Evolutionary conservation across 2,888 invertebrate species (phyloP).

Genomic region (Tridacna gigas): DNA sequence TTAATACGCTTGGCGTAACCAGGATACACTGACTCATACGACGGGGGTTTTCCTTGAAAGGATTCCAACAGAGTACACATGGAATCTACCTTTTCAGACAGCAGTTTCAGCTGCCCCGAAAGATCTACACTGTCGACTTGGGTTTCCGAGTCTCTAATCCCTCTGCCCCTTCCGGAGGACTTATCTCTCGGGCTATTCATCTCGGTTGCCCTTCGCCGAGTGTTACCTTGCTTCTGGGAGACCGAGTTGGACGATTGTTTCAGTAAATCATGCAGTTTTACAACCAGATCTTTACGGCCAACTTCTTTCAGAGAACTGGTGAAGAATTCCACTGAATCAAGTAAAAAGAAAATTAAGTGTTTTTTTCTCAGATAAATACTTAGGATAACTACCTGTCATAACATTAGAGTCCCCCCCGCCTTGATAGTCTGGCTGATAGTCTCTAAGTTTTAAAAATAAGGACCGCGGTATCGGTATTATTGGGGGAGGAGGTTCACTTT

Average conservation of each 20-base stretch:
- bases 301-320: slow-evolving; percentile 1
- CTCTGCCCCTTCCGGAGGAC: background rate
- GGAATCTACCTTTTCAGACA: slow-evolving; percentile 1
- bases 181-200: background rate
- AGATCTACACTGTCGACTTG: background rate
- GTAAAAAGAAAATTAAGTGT: no score
- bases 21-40: slow-evolving; percentile 1
- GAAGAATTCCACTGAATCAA: slow-evolving; percentile 1
- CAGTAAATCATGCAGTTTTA: slow-evolving; percentile 1
- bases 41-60: background rate
- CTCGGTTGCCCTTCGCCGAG: background rate
- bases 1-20: no score
- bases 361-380: no score
- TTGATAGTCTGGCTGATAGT: no score
- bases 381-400: no score
- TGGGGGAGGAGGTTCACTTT: no score
- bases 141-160: background rate
- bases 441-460: no score
- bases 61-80: background rate
- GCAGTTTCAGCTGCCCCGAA: background rate
- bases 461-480: no score
- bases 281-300: slow-evolving; percentile 3
- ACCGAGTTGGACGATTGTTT: background rate
- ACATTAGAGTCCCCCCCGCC: no score
- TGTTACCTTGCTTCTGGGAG: background rate